Base-by-base conservation (phyloP, 1,140 invertebrate species). In the Brachionus manjavacas region DNA sequence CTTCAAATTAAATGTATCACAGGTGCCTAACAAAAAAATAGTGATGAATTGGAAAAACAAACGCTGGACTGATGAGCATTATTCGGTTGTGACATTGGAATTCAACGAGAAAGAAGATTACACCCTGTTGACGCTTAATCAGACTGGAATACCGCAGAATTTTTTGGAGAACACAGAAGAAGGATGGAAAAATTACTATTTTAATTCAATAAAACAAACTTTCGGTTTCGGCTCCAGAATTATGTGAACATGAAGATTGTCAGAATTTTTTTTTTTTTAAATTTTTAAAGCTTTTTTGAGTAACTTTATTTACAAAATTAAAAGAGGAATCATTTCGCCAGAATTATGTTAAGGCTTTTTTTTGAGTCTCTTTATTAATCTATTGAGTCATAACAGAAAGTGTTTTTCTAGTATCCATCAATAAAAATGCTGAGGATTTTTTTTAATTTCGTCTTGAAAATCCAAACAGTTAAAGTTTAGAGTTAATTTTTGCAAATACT, bases 21-120 rank as follows among this genome's bases (percentile, higher is more conserved):
- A 76, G 72, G 43, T 76, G 11, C 72, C 72, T 4, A 92, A 93
- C 70, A 93, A 94, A 86, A 94, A 93, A 89, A 95, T 99, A 84
- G 92, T 93, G n/a, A 94, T 96, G 90, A 92, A 92, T 85, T 99
- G 97, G 97, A 91, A 97, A 87, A 93, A 95, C 86, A 97, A 96
- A 91, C 93, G 93, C 64, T 99, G 97, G 96, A 96, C 96, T 4
- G 91, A 91, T 28, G 94, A 93, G 70, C 95, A 98, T 91, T 96
- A 93, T 90, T 98, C 97, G 0, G 92, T 92, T 86, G 96, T 99
- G 52, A 93, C 92, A 9, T 92, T 98, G 49, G 91, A 92, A 80
- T 93, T 99, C 84, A 91, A 93, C 52, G 93, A 98, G 90, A 94
- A 94, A 89, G 93, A 90, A 64, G 95, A 95, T 87, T 93, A 93